Conservation (phyloP, 2,113 vertebrate genomes). For the Eulemur rufifrons region DNA sequence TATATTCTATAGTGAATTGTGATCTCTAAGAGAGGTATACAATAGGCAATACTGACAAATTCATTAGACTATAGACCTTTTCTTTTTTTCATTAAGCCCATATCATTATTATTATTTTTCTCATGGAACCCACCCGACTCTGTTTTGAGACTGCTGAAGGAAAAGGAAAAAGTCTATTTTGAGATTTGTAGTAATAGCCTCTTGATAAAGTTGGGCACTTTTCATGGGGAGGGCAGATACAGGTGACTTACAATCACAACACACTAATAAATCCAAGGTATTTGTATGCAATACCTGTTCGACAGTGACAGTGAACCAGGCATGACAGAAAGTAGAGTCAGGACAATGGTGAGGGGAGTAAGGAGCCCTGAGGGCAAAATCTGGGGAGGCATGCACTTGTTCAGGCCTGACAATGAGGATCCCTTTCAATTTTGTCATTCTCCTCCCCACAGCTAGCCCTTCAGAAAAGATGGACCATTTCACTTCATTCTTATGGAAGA, state of each 20-base stretch:
- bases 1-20: background rate
- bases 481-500: background rate
- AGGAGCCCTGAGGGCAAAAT: background rate
- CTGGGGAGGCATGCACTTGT: background rate
- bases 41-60: background rate
- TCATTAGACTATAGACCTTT: background rate
- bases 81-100: background rate
- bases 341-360: background rate
- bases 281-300: background rate
- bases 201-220: background rate
- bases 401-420: background rate
- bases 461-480: background rate
- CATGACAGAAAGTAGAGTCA: background rate
- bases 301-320: background rate
- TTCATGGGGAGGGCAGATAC: background rate
- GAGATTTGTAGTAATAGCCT: background rate
- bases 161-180: background rate
- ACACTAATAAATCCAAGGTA: background rate
- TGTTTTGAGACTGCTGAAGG: background rate
- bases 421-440: background rate
- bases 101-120: background rate
- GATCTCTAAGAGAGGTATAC: background rate
- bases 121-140: background rate
- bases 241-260: background rate
- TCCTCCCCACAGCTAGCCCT: background rate